Percentiles rank a stretch among this genome's conserved stretches.
These are phyloP conservation scores for Tinamus major DNA, from an alignment of 2,797 vertebrate genomes.

Conservation along the genomic window DNA sequence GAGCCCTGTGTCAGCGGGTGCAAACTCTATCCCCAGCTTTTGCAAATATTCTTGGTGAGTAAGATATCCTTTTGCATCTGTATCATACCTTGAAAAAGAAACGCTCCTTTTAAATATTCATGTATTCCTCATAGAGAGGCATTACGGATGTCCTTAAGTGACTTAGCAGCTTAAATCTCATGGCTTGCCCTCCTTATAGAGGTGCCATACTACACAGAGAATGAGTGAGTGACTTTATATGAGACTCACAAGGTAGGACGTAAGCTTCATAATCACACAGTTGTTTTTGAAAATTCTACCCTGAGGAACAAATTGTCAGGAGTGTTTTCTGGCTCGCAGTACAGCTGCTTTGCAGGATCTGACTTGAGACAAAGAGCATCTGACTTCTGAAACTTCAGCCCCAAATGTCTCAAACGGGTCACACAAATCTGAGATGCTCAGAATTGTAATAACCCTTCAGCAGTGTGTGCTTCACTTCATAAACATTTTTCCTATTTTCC, in stretches of 20 bases:
- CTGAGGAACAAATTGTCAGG: background rate
- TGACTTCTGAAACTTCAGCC: background rate
- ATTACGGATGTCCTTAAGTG: conserved; percentile 34
- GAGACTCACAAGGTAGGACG: background rate
- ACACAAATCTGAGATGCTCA: background rate
- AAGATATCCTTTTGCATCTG: conserved; percentile 74
- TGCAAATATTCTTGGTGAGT: conserved; percentile 80
- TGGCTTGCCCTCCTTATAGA: background rate
- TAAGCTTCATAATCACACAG: background rate
- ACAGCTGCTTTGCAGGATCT: background rate
- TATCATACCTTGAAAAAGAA: conserved; percentile 79
- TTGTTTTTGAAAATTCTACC: background rate
- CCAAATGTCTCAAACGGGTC: background rate
- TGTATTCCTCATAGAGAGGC: background rate
- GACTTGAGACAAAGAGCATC: background rate
- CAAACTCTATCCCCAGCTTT: conserved; percentile 66
- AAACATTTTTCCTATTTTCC: background rate
- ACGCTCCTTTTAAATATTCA: background rate
- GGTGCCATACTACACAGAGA: background rate
- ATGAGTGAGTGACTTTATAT: background rate
- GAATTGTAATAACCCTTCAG: background rate
- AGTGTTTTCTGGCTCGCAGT: background rate
- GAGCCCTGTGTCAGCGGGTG: conserved; percentile 8
- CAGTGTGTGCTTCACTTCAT: background rate
- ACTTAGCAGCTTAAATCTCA: conserved; percentile 49